Percentiles rank a stretch among this genome's conserved stretches.
These are phyloP conservation scores for Labia minor DNA, from an alignment of 2,888 invertebrate species.

Conservation along the genomic window DNA sequence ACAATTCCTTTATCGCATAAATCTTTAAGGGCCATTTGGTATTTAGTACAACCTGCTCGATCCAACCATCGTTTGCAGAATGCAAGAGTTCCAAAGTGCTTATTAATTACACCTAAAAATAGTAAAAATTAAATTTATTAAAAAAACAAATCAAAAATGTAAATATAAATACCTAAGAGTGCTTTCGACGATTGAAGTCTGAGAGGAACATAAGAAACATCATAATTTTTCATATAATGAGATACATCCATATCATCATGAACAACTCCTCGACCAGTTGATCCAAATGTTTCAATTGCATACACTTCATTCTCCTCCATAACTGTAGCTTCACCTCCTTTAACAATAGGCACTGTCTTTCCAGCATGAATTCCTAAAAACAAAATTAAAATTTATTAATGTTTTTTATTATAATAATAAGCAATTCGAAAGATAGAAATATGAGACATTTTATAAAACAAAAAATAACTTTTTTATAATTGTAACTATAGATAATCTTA, in stretches of 20 bases:
- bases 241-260: constrained; percentile 99
- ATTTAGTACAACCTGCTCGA: constrained; percentile 90
- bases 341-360: constrained; percentile 98
- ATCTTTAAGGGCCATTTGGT: constrained; percentile 97
- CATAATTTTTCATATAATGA: constrained; percentile 99
- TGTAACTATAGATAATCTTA: no score
- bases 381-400: constrained; percentile 25
- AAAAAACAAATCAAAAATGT: not conserved
- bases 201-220: constrained; percentile 78
- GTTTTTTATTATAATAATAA: not conserved
- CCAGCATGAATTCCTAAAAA: constrained; percentile 76
- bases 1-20: constrained; percentile 88
- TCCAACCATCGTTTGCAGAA: constrained; percentile 99
- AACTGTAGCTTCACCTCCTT: constrained; percentile 91
- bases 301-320: constrained; percentile 99
- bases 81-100: constrained; percentile 93
- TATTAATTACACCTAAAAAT: constrained; percentile 67
- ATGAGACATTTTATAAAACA: constrained; percentile 14
- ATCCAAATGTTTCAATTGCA: constrained; percentile 98
- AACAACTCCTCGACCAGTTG: constrained; percentile 86
- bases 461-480: not conserved
- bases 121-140: not conserved
- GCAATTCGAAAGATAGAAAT: not conserved
- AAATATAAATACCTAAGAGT: constrained; percentile 42
- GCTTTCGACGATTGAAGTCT: constrained; percentile 87